These are phyloP conservation scores for Drosophila saltans DNA, from an alignment of 1,140 invertebrate genomes.

Conservation along the genomic window DNA sequence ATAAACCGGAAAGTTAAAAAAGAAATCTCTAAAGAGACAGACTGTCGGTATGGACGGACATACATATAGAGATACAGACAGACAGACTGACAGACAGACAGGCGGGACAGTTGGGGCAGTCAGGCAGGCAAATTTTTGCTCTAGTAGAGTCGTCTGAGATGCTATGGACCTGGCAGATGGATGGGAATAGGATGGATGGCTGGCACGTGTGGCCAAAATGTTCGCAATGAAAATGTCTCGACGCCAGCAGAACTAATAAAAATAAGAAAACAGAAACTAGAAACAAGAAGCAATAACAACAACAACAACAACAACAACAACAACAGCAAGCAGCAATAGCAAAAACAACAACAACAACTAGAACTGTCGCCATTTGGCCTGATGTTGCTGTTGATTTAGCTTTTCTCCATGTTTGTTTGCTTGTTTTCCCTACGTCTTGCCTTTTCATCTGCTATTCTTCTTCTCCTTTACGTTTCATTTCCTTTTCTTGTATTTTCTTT, in stretches of 20 bases:
- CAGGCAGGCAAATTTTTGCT: constrained; percentile 9
- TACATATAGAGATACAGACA: neutral
- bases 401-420: constrained; percentile 73
- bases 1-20: constrained; percentile 40
- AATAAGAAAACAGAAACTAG: constrained; percentile 32
- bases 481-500: constrained; percentile 4
- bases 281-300: constrained; percentile 36
- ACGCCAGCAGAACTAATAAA: constrained; percentile 67
- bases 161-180: constrained; percentile 25
- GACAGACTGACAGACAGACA: constrained; percentile 20
- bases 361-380: constrained; percentile 66
- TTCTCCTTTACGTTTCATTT: constrained; percentile 11
- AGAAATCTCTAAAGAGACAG: constrained; percentile 36
- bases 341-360: constrained; percentile 18
- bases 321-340: too few species aligned
- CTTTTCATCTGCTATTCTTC: constrained; percentile 15
- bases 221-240: constrained; percentile 57
- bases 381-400: constrained; percentile 45
- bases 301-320: constrained; percentile 27
- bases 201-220: constrained; percentile 78
- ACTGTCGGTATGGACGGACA: constrained; percentile 25
- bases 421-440: constrained; percentile 25
- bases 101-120: constrained; percentile 28
- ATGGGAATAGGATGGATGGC: constrained; percentile 61
- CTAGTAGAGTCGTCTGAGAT: constrained; percentile 7